Base-by-base conservation (phyloP, 2,888 invertebrate genomes). In the Drosophila quinaria region DNA sequence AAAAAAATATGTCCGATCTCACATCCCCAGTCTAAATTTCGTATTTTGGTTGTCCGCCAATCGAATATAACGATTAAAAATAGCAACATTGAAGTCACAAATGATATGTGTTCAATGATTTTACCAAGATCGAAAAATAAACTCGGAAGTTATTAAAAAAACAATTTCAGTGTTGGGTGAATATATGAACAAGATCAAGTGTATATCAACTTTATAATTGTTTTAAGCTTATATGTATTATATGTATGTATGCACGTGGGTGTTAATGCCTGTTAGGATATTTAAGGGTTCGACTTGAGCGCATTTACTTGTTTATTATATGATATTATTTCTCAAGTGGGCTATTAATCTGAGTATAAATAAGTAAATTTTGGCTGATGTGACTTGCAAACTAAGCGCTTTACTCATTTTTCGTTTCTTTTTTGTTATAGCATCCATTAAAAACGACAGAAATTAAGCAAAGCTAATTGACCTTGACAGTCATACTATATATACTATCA, bases 381-480 rank as follows among this genome's bases (percentile, higher is more conserved):
- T 17, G 41, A 41, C 41, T 41, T 4, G 10, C 17, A 4, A 51
- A 15, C 9, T 51, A 13, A 17, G 37, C 37, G 54, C 46, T 15
- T 25, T 17, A 54, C 54, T 60, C 10, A 46, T 50, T 44, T 31
- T 56, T 29, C 8, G 31, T 50, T 35, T n/a, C n/a, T 31, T 72
- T 42, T 62, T 72, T 42, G 59, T 46, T 54, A 46, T 55, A 9
- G 41, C 55, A 59, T 64, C 44, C 60, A 66, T 68, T 70, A 64
- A 78, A 74, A 74, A 56, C 72, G 80, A 80, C 70, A 76, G 66
- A 79, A 81, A 76, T 81, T 87, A 62, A 75, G 58, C 78, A 74
- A 47, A 74, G 56, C 79, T 87, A 87, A 87, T 85, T 87, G 85
- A 81, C 82, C 82, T 76, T 85, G 81, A 70, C 68, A 62, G 69